phyloP scores from a whole-genome alignment of 2,888 invertebrate species.

The Odontocolon sp. region DNA sequence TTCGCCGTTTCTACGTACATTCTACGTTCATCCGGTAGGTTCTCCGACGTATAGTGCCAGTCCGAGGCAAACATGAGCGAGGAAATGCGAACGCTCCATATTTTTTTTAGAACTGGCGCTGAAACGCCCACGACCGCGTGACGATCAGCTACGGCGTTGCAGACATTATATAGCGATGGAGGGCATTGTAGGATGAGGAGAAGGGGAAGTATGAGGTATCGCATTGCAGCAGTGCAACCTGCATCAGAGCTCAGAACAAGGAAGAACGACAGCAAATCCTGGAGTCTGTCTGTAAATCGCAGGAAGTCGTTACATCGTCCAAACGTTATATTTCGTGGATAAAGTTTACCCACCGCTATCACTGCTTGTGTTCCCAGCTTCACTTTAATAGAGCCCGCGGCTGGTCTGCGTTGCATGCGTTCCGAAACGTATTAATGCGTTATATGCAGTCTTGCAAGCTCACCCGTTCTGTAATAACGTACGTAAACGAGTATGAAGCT shows the following conservation, averaged over 20 bases:
- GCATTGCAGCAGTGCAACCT: conserved; percentile 5
- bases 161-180: conserved; percentile 2
- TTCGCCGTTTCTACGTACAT: conserved; percentile 13
- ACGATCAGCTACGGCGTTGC: neutral
- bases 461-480: conserved; percentile 14
- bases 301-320: conserved; percentile 34
- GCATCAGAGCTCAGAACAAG: neutral
- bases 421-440: conserved; percentile 46
- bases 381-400: conserved; percentile 29
- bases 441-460: conserved; percentile 27
- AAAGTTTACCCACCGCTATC: conserved; percentile 34
- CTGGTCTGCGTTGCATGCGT: conserved; percentile 14
- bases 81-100: conserved; percentile 18
- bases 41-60: neutral
- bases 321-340: conserved; percentile 44
- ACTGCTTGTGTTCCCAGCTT: neutral
- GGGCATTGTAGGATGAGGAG: neutral
- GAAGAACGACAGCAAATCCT: neutral
- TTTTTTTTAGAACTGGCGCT: conserved; percentile 14
- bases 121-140: neutral
- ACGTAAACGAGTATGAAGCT: conserved; percentile 36
- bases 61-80: neutral
- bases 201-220: neutral
- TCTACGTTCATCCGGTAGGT: neutral
- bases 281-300: conserved; percentile 29